These are phyloP conservation scores for Fukomys damarensis DNA, from an alignment of 2,113 vertebrate species.

Conservation along the genomic window DNA sequence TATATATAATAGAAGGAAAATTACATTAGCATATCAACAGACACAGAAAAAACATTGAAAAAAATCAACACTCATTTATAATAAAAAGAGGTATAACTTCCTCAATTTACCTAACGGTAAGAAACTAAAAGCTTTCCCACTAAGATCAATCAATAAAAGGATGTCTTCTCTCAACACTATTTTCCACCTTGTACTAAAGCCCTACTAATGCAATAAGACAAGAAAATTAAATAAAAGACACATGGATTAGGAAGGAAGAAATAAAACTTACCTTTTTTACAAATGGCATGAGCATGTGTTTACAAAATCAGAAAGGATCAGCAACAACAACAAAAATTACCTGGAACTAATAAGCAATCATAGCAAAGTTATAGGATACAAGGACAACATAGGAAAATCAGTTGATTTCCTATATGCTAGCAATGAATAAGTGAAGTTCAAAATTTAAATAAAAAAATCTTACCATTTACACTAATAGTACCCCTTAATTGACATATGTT, in stretches of 20 bases:
- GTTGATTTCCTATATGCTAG: not conserved
- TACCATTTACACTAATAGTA: not conserved
- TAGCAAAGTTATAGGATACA: not conserved
- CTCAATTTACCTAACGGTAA: not conserved
- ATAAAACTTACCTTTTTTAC: not conserved
- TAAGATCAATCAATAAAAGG: not conserved
- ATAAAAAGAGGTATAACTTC: not conserved
- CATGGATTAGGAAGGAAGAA: not conserved
- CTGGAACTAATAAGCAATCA: conserved; percentile 6
- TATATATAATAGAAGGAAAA: not conserved
- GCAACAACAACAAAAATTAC: not conserved
- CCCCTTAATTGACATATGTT: not conserved
- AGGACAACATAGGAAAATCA: not conserved
- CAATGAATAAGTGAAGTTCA: not conserved
- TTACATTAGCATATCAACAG: not conserved
- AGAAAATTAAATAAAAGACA: not conserved
- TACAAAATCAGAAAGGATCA: not conserved
- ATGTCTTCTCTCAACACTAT: not conserved
- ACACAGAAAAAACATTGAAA: not conserved
- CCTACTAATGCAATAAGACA: not conserved
- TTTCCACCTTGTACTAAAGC: not conserved
- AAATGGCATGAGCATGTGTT: not conserved
- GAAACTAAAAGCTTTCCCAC: not conserved
- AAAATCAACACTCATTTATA: not conserved
- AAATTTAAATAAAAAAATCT: not conserved